Conservation (phyloP, 2,797 vertebrate species). For the Taenioides sp. region DNA sequence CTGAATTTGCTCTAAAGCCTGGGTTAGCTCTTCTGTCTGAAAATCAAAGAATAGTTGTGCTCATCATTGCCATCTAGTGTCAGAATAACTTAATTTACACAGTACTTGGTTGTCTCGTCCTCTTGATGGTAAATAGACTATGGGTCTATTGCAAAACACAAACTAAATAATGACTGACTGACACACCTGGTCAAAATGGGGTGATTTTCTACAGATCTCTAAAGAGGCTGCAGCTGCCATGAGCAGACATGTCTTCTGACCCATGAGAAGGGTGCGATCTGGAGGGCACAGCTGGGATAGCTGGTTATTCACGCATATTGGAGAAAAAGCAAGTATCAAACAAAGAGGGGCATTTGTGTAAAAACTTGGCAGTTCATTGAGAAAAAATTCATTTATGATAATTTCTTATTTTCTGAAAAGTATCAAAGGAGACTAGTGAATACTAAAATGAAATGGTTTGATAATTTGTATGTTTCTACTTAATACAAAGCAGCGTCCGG, state of each 20-base stretch:
- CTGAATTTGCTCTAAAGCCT: conserved; percentile 82
- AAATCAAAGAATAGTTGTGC: conserved; percentile 32
- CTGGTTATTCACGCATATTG: conserved; percentile 59
- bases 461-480: conserved; percentile 12
- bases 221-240: conserved; percentile 87
- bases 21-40: conserved; percentile 79
- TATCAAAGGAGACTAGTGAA: not conserved
- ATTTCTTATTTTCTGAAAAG: too few species aligned
- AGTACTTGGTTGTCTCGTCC: conserved; percentile 26
- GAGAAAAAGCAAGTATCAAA: not conserved
- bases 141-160: not conserved
- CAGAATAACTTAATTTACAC: not conserved
- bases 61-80: conserved; percentile 71
- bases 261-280: conserved; percentile 83
- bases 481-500: not conserved
- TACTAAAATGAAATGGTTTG: not conserved
- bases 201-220: conserved; percentile 79
- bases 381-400: not conserved
- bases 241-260: conserved; percentile 89
- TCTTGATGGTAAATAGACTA: conserved; percentile 51
- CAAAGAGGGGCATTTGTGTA: too few species aligned
- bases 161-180: conserved; percentile 49
- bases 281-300: conserved; percentile 86
- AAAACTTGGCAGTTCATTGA: too few species aligned
- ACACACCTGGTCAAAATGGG: conserved; percentile 78